A percentile compares a stretch with the other conserved stretches of the same genome.
phyloP scores from a whole-genome alignment of 2,888 invertebrate genomes.

The Drosophila ustulata region DNA sequence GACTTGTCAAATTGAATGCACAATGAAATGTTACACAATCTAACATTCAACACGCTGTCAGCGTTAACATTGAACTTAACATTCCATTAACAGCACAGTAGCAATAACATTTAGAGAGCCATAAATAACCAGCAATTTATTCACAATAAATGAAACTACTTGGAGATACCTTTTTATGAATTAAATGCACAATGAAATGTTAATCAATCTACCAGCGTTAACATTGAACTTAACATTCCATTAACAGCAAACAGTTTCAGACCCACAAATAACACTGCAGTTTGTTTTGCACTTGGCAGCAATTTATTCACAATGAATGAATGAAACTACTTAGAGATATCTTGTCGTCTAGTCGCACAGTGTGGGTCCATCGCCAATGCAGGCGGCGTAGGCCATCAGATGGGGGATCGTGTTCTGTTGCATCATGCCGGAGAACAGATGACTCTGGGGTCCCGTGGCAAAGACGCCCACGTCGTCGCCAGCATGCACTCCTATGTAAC shows the following conservation, averaged over 20 bases:
- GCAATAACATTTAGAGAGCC: neutral
- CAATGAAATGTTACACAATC: conserved; percentile 19
- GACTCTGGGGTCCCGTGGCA: conserved; percentile 91
- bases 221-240: conserved; percentile 7
- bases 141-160: neutral
- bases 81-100: neutral
- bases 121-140: conserved; percentile 3
- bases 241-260: neutral
- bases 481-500: conserved; percentile 88
- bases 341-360: conserved; percentile 37
- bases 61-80: conserved; percentile 3
- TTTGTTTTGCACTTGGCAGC: neutral
- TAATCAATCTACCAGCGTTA: neutral
- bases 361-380: conserved; percentile 87
- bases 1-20: conserved; percentile 24
- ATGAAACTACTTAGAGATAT: neutral
- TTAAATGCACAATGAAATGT: no score
- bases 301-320: neutral
- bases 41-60: neutral
- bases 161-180: neutral
- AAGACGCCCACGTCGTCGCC: conserved; percentile 92
- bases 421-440: conserved; percentile 91
- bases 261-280: neutral
- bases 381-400: conserved; percentile 89
- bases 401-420: conserved; percentile 92